A percentile compares a stretch with the other conserved stretches of the same genome.
Conservation (phyloP, 2,797 vertebrate genomes). For the Sebastes goodei region DNA sequence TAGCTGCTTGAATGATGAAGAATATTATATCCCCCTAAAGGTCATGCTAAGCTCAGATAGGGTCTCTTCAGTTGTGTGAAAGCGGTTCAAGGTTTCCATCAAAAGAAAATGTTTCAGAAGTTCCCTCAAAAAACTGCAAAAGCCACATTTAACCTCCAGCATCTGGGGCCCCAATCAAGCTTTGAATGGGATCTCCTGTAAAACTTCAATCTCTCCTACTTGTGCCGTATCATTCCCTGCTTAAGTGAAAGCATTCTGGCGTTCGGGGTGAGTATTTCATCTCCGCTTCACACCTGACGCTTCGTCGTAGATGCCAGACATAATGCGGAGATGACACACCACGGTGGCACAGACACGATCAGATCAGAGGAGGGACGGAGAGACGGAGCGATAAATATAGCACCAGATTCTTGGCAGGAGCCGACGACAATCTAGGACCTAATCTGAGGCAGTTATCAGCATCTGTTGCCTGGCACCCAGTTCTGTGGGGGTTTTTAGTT, state of each 20-base stretch:
- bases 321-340: constrained; percentile 50
- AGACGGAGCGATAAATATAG: constrained; percentile 72
- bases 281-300: constrained; percentile 71
- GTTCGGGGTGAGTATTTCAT: constrained; percentile 65
- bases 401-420: constrained; percentile 65
- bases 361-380: constrained; percentile 43
- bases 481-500: constrained; percentile 65
- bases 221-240: constrained; percentile 24
- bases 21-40: constrained; percentile 2
- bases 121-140: not conserved
- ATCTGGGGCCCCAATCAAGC: constrained; percentile 14
- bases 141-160: constrained; percentile 15
- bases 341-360: constrained; percentile 48
- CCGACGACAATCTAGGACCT: constrained; percentile 71
- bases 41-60: not conserved
- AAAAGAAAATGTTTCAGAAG: constrained; percentile 15
- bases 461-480: constrained; percentile 79
- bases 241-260: constrained; percentile 45
- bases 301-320: constrained; percentile 48
- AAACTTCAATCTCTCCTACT: constrained; percentile 23
- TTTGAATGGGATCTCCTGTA: constrained; percentile 10
- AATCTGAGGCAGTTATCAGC: constrained; percentile 78
- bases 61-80: not conserved
- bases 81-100: constrained; percentile 1
- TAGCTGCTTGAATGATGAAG: constrained; percentile 10